phyloP scores from a whole-genome alignment of 30 jellyfish, hydroid and myxozoan genomes.

The Hydra vulgaris region DNA sequence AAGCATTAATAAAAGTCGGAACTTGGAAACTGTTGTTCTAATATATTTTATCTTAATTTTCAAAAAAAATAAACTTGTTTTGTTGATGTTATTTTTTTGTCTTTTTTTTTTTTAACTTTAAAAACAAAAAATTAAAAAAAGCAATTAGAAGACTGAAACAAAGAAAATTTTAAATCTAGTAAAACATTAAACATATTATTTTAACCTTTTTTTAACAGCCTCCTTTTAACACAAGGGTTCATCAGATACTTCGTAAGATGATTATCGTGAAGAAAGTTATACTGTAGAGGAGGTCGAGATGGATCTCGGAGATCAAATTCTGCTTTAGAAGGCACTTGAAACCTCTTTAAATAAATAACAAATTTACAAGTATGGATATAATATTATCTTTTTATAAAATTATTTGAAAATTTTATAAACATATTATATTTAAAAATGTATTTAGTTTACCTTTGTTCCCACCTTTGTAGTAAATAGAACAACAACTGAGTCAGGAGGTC shows the following conservation, averaged over 20 bases:
- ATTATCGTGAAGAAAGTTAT: slow-evolving; percentile 74
- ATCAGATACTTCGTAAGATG: slow-evolving; percentile 48
- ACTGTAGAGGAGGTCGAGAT: slow-evolving; percentile 37
- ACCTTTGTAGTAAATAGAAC: slow-evolving; percentile 64
- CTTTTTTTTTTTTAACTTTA: too few relatives aligned
- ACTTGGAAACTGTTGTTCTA: too few relatives aligned
- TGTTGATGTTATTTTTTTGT: too few relatives aligned
- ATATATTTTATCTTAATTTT: too few relatives aligned
- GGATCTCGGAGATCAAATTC: slow-evolving; percentile 59
- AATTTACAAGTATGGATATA: background rate
- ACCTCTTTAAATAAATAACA: slow-evolving; percentile 37
- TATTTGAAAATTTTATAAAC: background rate
- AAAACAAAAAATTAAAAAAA: too few relatives aligned
- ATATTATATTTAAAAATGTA: too few relatives aligned
- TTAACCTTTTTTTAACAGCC: slow-evolving; percentile 47
- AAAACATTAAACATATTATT: too few relatives aligned
- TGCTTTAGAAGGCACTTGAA: slow-evolving; percentile 49
- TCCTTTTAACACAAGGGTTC: slow-evolving; percentile 37
- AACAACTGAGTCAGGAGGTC: slow-evolving; percentile 35
- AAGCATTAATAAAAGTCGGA: too few relatives aligned
- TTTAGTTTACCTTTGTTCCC: slow-evolving; percentile 61
- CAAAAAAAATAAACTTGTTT: too few relatives aligned
- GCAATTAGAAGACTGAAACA: too few relatives aligned
- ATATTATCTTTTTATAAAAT: background rate
- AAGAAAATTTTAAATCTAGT: background rate